These are phyloP conservation scores for Pheosia tremula DNA, from an alignment of 2,888 invertebrate species.

Conservation along the genomic window DNA sequence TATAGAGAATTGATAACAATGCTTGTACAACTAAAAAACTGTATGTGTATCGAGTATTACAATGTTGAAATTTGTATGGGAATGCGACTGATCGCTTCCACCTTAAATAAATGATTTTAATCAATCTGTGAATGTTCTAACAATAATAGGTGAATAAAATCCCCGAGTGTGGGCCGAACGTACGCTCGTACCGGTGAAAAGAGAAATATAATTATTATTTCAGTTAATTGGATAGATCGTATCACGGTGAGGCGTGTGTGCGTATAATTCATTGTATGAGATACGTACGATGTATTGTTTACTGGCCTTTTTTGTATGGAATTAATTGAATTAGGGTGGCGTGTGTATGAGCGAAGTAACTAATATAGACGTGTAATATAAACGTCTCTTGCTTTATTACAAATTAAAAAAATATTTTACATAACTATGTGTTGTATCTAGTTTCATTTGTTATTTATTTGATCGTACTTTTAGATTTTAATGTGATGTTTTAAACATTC, in stretches of 20 bases:
- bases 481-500: too few species aligned
- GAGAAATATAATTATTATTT: slow-evolving; percentile 59
- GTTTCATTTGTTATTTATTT: too few species aligned
- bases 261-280: slow-evolving; percentile 35
- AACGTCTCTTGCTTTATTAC: not conserved
- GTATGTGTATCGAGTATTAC: too few species aligned
- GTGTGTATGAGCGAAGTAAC: not conserved
- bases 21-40: too few species aligned
- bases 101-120: too few species aligned
- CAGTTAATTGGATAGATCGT: slow-evolving; percentile 44
- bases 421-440: too few species aligned
- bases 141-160: slow-evolving; percentile 13
- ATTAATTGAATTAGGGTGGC: slow-evolving; percentile 28
- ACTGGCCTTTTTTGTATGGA: slow-evolving; percentile 21
- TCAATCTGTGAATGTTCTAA: too few species aligned
- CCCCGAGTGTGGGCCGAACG: not conserved
- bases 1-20: too few species aligned
- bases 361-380: not conserved
- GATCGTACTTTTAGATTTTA: too few species aligned
- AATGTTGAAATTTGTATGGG: too few species aligned
- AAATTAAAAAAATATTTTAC: not conserved
- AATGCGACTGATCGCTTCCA: too few species aligned
- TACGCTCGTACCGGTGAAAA: slow-evolving; percentile 23
- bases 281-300: slow-evolving; percentile 17
- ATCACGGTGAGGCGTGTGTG: slow-evolving; percentile 22